Base-by-base conservation (phyloP, 1,140 invertebrate species). In the Leptinotarsa lineolata region DNA sequence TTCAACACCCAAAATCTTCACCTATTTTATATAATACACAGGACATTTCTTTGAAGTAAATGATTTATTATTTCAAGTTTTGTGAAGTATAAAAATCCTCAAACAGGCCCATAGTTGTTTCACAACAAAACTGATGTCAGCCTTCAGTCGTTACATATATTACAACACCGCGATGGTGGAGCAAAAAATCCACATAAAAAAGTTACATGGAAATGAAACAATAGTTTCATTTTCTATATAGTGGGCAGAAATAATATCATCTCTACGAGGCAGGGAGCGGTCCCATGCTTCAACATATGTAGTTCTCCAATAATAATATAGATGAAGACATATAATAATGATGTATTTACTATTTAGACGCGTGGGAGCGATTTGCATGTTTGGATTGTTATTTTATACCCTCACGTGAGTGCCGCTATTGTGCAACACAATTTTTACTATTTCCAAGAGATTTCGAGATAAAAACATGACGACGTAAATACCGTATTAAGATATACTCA, bases 301-400 rank as follows among this genome's bases (percentile, higher is more conserved):
- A 68, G 44, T 44, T 48, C 72, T 74, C 39, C 59, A 72, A 74
- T 77, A 77, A 77, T 77, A 77, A 77, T 72, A 74, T 73, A 74
- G 76, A 77, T 77, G 74, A 77, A 77, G 76, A 39, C 58, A 77
- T 68, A 77, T 77, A 77, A 77, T 77, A 77, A 75, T 75, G 72
- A 77, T 70, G 70, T 74, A 77, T 77, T 58, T 70, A 77, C 68
- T 60, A 60, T 77, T 77, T 77, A 67, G 39, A 63, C 24, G 71
- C 64, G 73, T 77, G 72, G 76, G 76, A 60, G 76, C 69, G 70
- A 77, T 77, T 77, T 77, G 76, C 76, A 77, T 77, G 76, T 74
- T 69, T 63, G 54, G 22, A 65, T 39, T 65, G 63, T 65, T 39
- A 24, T 65, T 65, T 65, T 22, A 39, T 65, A 65, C 63, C 24